Evolutionary conservation across 2,113 vertebrate species (phyloP).

Genomic region (Oostethus manadensis): DNA sequence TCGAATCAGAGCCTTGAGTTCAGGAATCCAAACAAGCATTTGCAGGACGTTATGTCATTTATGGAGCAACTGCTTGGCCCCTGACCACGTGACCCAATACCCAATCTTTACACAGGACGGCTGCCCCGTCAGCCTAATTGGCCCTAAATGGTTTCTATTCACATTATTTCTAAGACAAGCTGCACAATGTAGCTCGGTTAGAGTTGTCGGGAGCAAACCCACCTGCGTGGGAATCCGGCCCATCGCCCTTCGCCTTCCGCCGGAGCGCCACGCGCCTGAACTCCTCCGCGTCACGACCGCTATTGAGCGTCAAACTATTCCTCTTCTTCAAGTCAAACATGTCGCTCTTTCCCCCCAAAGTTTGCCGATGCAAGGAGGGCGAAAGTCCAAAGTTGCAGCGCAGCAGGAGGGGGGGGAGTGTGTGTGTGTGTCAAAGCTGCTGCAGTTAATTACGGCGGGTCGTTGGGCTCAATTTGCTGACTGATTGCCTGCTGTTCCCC

Average conservation of each 20-base stretch:
- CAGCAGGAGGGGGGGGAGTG: background rate
- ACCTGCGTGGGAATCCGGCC: slow-evolving; percentile 37
- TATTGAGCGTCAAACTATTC: slow-evolving; percentile 43
- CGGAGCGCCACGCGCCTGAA: slow-evolving; percentile 54
- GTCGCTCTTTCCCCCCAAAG: background rate
- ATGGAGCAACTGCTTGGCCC: background rate
- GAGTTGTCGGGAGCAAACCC: background rate
- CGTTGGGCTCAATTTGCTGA: background rate
- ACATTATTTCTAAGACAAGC: too few relatives aligned
- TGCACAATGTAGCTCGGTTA: background rate
- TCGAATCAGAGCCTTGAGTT: slow-evolving; percentile 43
- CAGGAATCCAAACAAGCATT: slow-evolving; percentile 22
- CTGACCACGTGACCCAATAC: background rate
- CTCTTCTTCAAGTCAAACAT: slow-evolving; percentile 68
- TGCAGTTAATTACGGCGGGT: background rate
- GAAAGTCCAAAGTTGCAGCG: too few relatives aligned
- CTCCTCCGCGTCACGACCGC: slow-evolving; percentile 36
- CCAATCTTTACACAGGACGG: background rate
- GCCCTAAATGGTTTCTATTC: background rate
- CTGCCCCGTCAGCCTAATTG: background rate
- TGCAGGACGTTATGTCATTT: background rate
- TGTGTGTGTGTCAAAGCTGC: background rate
- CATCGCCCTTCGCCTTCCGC: slow-evolving; percentile 36
- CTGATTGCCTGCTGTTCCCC: background rate
- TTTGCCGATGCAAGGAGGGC: too few relatives aligned